Conservation (phyloP, 2,113 vertebrate species). For the Archocentrus centrarchus region DNA sequence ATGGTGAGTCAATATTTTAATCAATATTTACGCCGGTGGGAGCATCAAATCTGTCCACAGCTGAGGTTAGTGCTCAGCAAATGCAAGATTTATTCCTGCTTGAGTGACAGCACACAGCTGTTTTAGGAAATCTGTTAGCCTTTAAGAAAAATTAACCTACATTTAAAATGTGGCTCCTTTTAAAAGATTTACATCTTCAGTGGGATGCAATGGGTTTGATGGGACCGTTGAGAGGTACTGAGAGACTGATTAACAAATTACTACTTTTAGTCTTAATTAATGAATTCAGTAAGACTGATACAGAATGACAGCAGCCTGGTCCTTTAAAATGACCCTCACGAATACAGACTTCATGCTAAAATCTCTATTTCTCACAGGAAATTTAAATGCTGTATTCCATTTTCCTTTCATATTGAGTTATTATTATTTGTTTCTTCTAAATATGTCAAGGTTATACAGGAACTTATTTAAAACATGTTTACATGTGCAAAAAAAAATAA, state of each 20-base stretch:
- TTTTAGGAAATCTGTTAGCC: not conserved
- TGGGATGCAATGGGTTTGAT: not conserved
- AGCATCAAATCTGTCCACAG: not conserved
- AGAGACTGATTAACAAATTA: conserved; percentile 3
- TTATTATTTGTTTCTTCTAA: conserved; percentile 25
- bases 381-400: not conserved
- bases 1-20: not conserved
- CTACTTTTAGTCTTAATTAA: not conserved
- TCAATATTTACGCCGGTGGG: not conserved
- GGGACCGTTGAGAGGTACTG: not conserved
- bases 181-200: not conserved
- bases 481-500: conserved; percentile 22
- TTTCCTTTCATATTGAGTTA: conserved; percentile 12
- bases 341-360: not conserved
- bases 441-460: conserved; percentile 40
- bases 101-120: conserved; percentile 3
- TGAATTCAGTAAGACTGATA: not conserved
- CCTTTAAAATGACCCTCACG: not conserved
- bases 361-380: not conserved
- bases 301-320: not conserved
- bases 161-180: conserved; percentile 1
- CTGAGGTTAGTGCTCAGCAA: not conserved
- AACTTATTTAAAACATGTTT: conserved; percentile 17
- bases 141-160: conserved; percentile 11
- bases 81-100: not conserved